Base-by-base conservation (phyloP, 2,797 vertebrate genomes). In the Clarias platycephalus region DNA sequence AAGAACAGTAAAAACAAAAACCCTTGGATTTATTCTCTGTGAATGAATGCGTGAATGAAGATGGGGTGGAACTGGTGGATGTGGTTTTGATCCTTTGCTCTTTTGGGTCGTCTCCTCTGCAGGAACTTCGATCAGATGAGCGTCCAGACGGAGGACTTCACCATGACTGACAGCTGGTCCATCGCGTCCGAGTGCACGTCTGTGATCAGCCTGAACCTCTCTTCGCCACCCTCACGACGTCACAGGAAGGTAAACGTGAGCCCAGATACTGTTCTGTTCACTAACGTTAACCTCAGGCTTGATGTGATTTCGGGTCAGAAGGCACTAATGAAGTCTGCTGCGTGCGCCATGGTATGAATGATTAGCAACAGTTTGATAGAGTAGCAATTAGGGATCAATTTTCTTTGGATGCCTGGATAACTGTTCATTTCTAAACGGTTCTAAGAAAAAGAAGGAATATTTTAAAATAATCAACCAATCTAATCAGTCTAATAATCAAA, bases 111-210 rank as follows among this genome's bases (percentile, higher is more conserved):
- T 79, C 63, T 7, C 16, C 3, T n/a, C 31, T 18, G 15, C 79
- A 89, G 88, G 87, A 88, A 75, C 78, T 89, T 89, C 63, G 88
- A 89, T 86, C 83, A 88, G 85, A 8, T 88, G 79, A 89, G 88
- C 60, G 78, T 89, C 80, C 78, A 60, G 37, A 89, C 88, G 5
- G 82, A 67, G 64, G 87, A 85, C 74, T 20, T 85, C 31, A 85
- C 57, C 49, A 88, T 85, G 84, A 53, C 83, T 0, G 88, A 88
- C 78, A 58, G 40, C 85, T 88, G 88, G 81, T 83, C 88, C 85
- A 70, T 49, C 2, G 62, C 70, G 15, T 89, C 88, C 8, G 85
- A 84, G 28, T 31, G 75, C 9, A 66, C 55, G 34, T 89, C 88
- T 16, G 74, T 63, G 8, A 74, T 87, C 55, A 89, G 88, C 60